Base-by-base conservation (phyloP, 2,888 invertebrate species). In the Serripes groenlandicus region DNA sequence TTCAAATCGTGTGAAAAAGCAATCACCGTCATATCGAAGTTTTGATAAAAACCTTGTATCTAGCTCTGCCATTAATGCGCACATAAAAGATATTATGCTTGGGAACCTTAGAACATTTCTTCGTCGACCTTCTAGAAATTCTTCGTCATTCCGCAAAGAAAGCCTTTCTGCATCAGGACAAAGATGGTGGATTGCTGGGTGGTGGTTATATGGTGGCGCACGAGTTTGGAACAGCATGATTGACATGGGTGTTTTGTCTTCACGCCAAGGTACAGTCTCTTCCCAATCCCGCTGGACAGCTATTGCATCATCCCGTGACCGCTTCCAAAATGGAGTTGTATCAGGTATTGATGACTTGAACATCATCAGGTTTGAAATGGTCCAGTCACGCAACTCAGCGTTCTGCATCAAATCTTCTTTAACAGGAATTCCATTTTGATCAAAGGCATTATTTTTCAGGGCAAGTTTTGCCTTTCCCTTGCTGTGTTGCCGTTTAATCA, bases 211-310 rank as follows among this genome's bases (percentile, higher is more conserved):
- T 7, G 7, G 54, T 23, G 54, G 54, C 5, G 54, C 54, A n/a
- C 54, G 9, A n/a, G 54, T 54, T 54, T 54, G 54, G 23, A 54
- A 54, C 11, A 54, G 54, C 54, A 54, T 54, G 23, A 54, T 23
- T 54, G 54, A 54, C 54, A 54, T n/a, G 23, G 54, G 54, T 11
- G n/a, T 54, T 21, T 54, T 54, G 23, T 21, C n/a, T 54, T 7
- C n/a, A n/a, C n/a, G 7, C 11, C 54, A 54, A 4, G 54, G 54
- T 11, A 21, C 11, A 54, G n/a, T 23, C 5, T 7, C 54, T 21
- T 54, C 54, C 54, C 54, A 54, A 54, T 54, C 54, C 54, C 54
- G 18, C n/a, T 54, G 54, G 54, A 54, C 54, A 54, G 54, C n/a
- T 15, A 54, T 54, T 54, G 54, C 54, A 54, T 54, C 54, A 11